Evolutionary conservation across 1,140 invertebrate genomes (phyloP).

Genomic region (Drosophila melanogaster): DNA sequence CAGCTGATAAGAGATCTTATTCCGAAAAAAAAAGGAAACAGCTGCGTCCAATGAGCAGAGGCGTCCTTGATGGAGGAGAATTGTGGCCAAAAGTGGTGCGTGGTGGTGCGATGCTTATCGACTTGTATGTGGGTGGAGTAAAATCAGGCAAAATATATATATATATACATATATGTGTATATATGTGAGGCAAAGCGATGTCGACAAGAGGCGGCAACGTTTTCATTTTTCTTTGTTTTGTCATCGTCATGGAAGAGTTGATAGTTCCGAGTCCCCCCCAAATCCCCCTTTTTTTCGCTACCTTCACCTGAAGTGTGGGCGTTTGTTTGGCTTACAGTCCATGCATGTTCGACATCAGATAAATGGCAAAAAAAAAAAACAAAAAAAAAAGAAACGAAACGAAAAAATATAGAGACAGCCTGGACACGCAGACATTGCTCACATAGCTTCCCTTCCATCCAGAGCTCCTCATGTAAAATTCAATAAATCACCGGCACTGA

Average conservation of each 20-base stretch:
- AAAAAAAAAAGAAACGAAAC: slow-evolving; percentile 27
- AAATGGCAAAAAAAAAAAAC: slow-evolving; percentile 72
- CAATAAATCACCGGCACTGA: slow-evolving; percentile 74
- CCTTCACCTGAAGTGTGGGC: slow-evolving; percentile 65
- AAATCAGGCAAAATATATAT: slow-evolving; percentile 23
- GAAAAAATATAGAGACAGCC: slow-evolving; percentile 34
- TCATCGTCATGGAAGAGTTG: slow-evolving; percentile 82
- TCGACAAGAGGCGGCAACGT: slow-evolving; percentile 77
- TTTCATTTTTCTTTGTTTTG: slow-evolving; percentile 67
- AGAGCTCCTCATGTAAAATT: slow-evolving; percentile 74
- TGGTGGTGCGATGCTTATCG: slow-evolving; percentile 51
- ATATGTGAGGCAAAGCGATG: slow-evolving; percentile 44
- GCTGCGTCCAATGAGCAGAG: slow-evolving; percentile 68
- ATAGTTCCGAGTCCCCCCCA: slow-evolving; percentile 34
- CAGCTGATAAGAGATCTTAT: slow-evolving; percentile 70
- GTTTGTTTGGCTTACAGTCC: slow-evolving; percentile 69
- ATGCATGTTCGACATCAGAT: slow-evolving; percentile 83
- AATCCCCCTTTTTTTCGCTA: background rate
- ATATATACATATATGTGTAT: background rate
- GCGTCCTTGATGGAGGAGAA: slow-evolving; percentile 36
- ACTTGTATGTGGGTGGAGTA: slow-evolving; percentile 30
- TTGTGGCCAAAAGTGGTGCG: slow-evolving; percentile 48
- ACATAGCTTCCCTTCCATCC: slow-evolving; percentile 60
- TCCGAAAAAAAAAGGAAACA: slow-evolving; percentile 29
- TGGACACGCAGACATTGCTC: slow-evolving; percentile 62